Conservation (phyloP, 2,888 invertebrate genomes). For the Ditula angustiorana region DNA sequence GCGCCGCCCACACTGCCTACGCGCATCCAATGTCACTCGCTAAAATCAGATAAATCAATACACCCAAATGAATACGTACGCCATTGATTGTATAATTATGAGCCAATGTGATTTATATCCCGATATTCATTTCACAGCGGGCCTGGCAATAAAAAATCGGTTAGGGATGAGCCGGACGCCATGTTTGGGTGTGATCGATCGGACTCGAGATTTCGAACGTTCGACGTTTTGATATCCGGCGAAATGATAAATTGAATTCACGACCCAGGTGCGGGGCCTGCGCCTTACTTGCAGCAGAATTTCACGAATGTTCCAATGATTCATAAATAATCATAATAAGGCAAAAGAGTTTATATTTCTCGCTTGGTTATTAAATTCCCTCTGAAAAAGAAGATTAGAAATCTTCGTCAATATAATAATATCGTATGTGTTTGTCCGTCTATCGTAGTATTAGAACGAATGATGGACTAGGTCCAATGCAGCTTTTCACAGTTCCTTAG, state of each 20-base stretch:
- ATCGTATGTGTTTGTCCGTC: too few species aligned
- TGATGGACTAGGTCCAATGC: too few species aligned
- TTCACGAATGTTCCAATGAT: not conserved
- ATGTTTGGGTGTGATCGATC: conserved; percentile 41
- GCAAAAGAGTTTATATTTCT: too few species aligned
- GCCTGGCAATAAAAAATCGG: conserved; percentile 49
- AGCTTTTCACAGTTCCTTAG: too few species aligned
- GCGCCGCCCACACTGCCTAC: conserved; percentile 52
- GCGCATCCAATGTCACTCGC: conserved; percentile 51
- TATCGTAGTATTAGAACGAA: too few species aligned
- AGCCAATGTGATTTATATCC: conserved; percentile 66
- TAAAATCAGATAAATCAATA: conserved; percentile 61
- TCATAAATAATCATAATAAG: too few species aligned
- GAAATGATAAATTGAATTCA: conserved; percentile 36
- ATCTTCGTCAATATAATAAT: too few species aligned
- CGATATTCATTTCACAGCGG: conserved; percentile 58
- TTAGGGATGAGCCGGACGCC: conserved; percentile 37
- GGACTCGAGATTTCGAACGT: conserved; percentile 31
- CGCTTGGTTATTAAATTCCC: too few species aligned
- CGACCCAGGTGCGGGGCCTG: conserved; percentile 25
- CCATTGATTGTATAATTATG: conserved; percentile 61
- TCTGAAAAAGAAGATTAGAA: too few species aligned
- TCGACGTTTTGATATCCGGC: conserved; percentile 33
- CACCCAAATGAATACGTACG: conserved; percentile 53
- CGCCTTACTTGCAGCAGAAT: conserved; percentile 14